These are phyloP conservation scores for Trichonephila clavata DNA, from an alignment of 1,140 invertebrate species.

Conservation along the genomic window DNA sequence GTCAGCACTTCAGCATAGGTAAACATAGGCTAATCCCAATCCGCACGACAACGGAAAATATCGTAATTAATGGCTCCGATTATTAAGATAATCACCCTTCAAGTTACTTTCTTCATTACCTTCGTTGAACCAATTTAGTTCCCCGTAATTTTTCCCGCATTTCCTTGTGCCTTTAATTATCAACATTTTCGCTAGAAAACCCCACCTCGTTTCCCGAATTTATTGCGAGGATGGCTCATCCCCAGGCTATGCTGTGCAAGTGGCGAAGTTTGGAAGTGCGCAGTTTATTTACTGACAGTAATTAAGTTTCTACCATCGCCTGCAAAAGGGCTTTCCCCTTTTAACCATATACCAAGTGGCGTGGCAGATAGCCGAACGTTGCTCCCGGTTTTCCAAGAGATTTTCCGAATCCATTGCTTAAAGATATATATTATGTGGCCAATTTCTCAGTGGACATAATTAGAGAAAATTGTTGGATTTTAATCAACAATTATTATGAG, in stretches of 20 bases:
- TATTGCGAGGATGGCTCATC: slow-evolving; percentile 1
- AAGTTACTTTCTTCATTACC: slow-evolving; percentile 15
- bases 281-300: slow-evolving; percentile 39
- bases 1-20: neutral
- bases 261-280: neutral
- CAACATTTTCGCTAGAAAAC: slow-evolving; percentile 26
- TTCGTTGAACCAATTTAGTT: slow-evolving; percentile 57
- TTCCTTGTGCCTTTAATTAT: slow-evolving; percentile 55
- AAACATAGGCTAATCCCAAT: neutral
- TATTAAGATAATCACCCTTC: slow-evolving; percentile 58
- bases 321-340: neutral
- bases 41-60: neutral
- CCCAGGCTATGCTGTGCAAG: neutral
- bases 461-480: too few species aligned
- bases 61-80: slow-evolving; percentile 37
- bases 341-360: neutral
- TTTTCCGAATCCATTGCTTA: too few species aligned
- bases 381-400: too few species aligned
- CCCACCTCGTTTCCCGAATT: slow-evolving; percentile 24
- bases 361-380: neutral
- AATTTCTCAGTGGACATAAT: too few species aligned
- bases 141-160: slow-evolving; percentile 56
- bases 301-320: slow-evolving; percentile 54
- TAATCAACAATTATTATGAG: too few species aligned
- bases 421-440: too few species aligned